phyloP scores from a whole-genome alignment of 2,888 invertebrate species.

The Colletes collaris region DNA sequence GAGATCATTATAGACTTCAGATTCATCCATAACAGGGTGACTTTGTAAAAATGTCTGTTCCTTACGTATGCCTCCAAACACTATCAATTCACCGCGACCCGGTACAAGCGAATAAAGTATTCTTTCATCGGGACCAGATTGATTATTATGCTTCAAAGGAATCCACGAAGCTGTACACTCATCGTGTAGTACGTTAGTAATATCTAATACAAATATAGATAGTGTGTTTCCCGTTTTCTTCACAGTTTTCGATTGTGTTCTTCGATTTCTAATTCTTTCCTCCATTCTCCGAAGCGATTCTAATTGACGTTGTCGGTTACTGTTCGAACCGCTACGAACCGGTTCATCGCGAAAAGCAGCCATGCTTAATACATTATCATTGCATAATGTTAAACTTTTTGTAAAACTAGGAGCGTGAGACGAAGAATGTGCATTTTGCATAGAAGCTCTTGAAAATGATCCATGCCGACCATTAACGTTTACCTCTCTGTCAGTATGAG shows the following conservation, averaged over 20 bases:
- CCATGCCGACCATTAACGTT: constrained; percentile 90
- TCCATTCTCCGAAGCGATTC: constrained; percentile 88
- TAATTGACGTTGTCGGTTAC: constrained; percentile 86
- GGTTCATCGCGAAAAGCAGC: constrained; percentile 84
- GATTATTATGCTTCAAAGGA: constrained; percentile 87
- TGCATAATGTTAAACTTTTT: constrained; percentile 62
- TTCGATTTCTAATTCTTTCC: constrained; percentile 84
- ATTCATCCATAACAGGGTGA: constrained; percentile 76
- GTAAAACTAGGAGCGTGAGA: constrained; percentile 54
- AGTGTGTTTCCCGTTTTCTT: constrained; percentile 89
- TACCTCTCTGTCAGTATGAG: constrained; percentile 87
- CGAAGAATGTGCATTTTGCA: constrained; percentile 42
- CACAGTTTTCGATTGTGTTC: constrained; percentile 81
- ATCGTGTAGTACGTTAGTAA: constrained; percentile 88
- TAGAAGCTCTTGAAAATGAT: constrained; percentile 71
- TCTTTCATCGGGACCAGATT: constrained; percentile 92
- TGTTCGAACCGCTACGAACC: constrained; percentile 72
- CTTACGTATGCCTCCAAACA: constrained; percentile 98
- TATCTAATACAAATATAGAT: constrained; percentile 94
- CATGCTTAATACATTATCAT: constrained; percentile 84
- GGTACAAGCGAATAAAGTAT: constrained; percentile 95
- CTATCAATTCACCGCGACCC: constrained; percentile 95
- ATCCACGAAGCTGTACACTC: constrained; percentile 89
- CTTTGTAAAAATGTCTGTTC: constrained; percentile 86
- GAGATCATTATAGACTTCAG: constrained; percentile 81